Evolutionary conservation across 2,113 vertebrate species (phyloP).

Genomic region (Microcebus tavaratra): DNA sequence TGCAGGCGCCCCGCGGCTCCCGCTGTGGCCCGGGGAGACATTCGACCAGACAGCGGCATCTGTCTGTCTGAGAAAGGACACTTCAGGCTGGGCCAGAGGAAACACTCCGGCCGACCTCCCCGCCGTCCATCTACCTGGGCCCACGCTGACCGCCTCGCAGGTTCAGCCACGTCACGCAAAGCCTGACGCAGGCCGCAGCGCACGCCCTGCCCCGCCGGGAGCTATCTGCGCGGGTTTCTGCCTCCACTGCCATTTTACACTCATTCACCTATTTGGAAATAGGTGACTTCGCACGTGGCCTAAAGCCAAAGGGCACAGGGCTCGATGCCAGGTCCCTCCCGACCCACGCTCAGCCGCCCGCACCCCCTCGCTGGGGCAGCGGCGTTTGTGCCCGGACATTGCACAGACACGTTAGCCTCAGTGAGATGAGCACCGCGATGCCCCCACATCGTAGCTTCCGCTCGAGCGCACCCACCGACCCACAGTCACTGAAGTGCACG

Average conservation of each 20-base stretch:
- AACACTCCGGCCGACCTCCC: background rate
- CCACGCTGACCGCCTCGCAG: no score
- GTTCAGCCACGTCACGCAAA: background rate
- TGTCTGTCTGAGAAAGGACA: background rate
- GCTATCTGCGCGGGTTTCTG: no score
- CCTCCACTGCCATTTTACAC: background rate
- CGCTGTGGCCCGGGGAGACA: no score
- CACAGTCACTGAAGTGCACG: rapidly evolving
- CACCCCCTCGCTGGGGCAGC: no score
- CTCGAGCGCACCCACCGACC: background rate
- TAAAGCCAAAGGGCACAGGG: background rate
- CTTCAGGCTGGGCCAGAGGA: background rate
- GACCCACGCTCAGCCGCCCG: rapidly evolving
- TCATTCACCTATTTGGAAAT: background rate
- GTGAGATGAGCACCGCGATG: background rate
- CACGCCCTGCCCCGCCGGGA: no score
- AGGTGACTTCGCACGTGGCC: background rate
- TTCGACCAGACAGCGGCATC: background rate
- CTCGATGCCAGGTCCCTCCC: no score
- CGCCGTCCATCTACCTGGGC: background rate
- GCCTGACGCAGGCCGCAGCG: rapidly evolving
- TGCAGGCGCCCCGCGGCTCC: no score
- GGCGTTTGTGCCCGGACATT: rapidly evolving
- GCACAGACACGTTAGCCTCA: background rate
- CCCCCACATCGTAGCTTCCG: background rate